These are phyloP conservation scores for Pocillopora meandrina DNA, from an alignment of 92 coral and sea anemone species.

Conservation along the genomic window DNA sequence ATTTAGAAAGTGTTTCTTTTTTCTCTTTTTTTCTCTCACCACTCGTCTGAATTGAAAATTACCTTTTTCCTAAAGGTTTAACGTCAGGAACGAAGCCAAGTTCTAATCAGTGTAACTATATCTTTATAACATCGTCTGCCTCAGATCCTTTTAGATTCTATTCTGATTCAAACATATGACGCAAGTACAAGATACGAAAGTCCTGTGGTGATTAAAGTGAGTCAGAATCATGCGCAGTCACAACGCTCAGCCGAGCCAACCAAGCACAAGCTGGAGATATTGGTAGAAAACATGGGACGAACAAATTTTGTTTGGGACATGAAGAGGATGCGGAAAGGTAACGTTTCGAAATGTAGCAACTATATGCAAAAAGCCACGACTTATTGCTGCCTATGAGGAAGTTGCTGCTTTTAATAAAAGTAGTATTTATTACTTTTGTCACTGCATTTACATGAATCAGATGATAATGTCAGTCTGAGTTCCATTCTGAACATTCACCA, in stretches of 20 bases:
- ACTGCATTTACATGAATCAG: too few species aligned
- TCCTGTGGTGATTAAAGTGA: background rate
- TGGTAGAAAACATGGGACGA: conserved; percentile 97
- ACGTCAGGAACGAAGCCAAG: background rate
- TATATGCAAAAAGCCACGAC: background rate
- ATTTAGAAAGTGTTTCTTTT: too few species aligned
- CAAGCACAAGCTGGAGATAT: conserved; percentile 66
- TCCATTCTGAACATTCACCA: too few species aligned
- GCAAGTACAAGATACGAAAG: conserved; percentile 28
- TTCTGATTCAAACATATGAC: conserved; percentile 27
- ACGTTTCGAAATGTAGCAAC: background rate
- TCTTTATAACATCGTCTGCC: background rate
- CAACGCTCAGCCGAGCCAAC: background rate
- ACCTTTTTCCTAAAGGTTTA: background rate
- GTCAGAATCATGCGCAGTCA: background rate
- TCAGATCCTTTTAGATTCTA: conserved; percentile 25
- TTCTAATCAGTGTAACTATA: background rate
- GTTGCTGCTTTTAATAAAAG: background rate
- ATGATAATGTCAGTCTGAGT: too few species aligned
- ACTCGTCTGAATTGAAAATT: too few species aligned
- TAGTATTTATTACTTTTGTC: too few species aligned
- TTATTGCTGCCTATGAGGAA: too few species aligned
- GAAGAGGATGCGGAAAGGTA: conserved; percentile 84
- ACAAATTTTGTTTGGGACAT: conserved; percentile 69
- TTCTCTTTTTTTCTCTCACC: too few species aligned